A percentile compares a stretch with the other conserved stretches of the same genome.
Evolutionary conservation across 2,888 invertebrate genomes (phyloP).

Genomic region (Toxonevra muliebris): DNA sequence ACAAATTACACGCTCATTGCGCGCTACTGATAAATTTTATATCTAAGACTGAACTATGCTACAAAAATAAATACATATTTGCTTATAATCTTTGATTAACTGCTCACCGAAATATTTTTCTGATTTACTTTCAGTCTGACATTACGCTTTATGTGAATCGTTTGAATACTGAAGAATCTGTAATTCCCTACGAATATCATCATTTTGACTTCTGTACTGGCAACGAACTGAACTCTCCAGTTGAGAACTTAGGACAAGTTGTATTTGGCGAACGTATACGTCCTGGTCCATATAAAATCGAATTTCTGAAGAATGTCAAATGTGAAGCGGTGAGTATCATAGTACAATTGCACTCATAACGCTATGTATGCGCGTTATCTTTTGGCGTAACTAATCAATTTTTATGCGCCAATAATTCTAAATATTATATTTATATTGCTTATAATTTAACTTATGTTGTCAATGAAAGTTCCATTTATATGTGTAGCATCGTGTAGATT

Average conservation of each 20-base stretch:
- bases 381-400: too few relatives aligned
- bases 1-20: too few relatives aligned
- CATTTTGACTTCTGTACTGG: slow-evolving; percentile 95
- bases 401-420: too few relatives aligned
- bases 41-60: too few relatives aligned
- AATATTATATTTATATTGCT: too few relatives aligned
- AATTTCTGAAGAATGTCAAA: slow-evolving; percentile 78
- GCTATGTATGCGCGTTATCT: too few relatives aligned
- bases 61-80: neutral
- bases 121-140: slow-evolving; percentile 76
- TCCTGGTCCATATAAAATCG: slow-evolving; percentile 90
- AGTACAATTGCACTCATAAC: too few relatives aligned
- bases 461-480: too few relatives aligned
- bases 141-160: slow-evolving; percentile 94
- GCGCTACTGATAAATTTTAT: too few relatives aligned
- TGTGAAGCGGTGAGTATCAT: slow-evolving; percentile 67
- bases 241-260: slow-evolving; percentile 98
- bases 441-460: too few relatives aligned
- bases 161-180: slow-evolving; percentile 96
- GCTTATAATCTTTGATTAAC: neutral
- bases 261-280: slow-evolving; percentile 99
- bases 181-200: slow-evolving; percentile 97
- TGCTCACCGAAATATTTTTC: neutral
- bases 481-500: too few relatives aligned
- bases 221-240: slow-evolving; percentile 83